A percentile compares a stretch with the other conserved stretches of the same genome.
Conservation (phyloP, 2,113 vertebrate genomes). For the Callipepla californica region DNA sequence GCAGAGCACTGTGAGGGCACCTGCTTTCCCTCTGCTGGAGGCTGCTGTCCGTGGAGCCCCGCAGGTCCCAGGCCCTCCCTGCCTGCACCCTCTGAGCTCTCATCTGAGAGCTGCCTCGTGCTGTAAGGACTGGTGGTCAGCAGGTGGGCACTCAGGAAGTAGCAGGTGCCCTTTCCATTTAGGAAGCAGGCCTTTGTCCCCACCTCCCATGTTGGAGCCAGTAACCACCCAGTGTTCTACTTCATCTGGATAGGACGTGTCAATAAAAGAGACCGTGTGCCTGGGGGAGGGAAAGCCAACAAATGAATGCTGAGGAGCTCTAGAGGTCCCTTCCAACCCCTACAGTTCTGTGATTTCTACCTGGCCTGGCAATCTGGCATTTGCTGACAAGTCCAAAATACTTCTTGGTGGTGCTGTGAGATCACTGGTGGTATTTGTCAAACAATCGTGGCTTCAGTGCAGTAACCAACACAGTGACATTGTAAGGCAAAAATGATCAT, state of each 20-base stretch:
- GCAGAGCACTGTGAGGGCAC: not conserved
- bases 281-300: not conserved
- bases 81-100: not conserved
- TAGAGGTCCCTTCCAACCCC: too few relatives aligned
- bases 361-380: not conserved
- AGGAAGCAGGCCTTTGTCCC: not conserved
- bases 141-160: not conserved
- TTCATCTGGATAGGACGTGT: not conserved
- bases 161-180: not conserved
- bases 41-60: rapidly evolving
- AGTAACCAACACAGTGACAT: not conserved
- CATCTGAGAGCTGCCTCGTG: not conserved
- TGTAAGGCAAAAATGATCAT: rapidly evolving
- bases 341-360: too few relatives aligned
- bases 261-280: not conserved
- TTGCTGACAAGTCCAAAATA: not conserved
- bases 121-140: not conserved
- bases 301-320: too few relatives aligned
- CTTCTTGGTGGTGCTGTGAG: not conserved
- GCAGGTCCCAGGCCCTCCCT: not conserved
- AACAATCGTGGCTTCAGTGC: not conserved
- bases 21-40: too few relatives aligned
- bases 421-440: not conserved
- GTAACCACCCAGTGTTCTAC: not conserved
- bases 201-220: not conserved